Percentiles rank a stretch among this genome's conserved stretches.
phyloP scores from a whole-genome alignment of 2,113 vertebrate species.

The Vulpes lagopus region DNA sequence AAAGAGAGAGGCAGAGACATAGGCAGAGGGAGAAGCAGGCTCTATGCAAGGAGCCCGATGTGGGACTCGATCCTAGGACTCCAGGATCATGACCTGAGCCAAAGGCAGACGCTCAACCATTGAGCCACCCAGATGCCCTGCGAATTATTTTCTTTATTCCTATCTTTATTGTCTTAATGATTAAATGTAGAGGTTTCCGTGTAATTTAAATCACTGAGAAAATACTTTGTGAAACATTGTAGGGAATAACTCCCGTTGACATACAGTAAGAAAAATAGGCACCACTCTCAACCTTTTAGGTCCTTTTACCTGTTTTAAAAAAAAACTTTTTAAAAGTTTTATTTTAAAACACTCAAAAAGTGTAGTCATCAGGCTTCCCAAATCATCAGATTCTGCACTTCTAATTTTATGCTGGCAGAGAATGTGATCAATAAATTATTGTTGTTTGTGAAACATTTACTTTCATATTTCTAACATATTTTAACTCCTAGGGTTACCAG shows the following conservation, averaged over 20 bases:
- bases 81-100: too few species aligned
- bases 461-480: conserved; percentile 85
- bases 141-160: not conserved
- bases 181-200: not conserved
- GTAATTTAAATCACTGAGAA: conserved; percentile 35
- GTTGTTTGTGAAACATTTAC: conserved; percentile 84
- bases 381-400: conserved; percentile 18
- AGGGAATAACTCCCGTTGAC: not conserved
- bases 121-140: too few species aligned
- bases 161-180: not conserved
- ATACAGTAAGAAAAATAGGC: not conserved
- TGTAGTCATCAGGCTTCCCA: not conserved
- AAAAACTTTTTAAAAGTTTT: conserved; percentile 60
- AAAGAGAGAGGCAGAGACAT: too few species aligned
- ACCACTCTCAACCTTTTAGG: conserved; percentile 30
- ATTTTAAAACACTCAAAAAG: conserved; percentile 31
- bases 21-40: too few species aligned
- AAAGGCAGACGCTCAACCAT: too few species aligned
- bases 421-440: conserved; percentile 78
- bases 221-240: not conserved
- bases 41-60: too few species aligned
- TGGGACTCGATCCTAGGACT: too few species aligned
- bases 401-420: conserved; percentile 72
- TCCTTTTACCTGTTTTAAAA: conserved; percentile 54
- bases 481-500: conserved; percentile 87